Evolutionary conservation across 2,113 vertebrate genomes (phyloP).

Genomic region (Psittacara wagleri): DNA sequence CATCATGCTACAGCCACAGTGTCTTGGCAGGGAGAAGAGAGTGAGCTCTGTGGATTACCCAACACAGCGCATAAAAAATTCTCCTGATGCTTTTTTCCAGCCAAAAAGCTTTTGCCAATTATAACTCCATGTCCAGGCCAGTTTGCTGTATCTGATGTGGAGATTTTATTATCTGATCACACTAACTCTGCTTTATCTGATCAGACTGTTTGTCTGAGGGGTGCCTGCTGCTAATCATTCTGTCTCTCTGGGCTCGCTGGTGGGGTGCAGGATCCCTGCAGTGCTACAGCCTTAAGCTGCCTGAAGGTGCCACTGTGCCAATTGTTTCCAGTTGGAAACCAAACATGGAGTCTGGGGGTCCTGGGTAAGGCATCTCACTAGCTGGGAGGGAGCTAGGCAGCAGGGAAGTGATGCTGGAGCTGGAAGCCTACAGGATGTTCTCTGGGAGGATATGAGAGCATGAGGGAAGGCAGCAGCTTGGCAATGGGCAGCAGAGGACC

Average conservation of each 20-base stretch:
- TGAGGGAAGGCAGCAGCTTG: not conserved
- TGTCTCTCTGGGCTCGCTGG: not conserved
- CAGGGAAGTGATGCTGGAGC: not conserved
- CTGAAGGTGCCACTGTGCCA: not conserved
- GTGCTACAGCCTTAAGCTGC: not conserved
- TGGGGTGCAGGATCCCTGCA: not conserved
- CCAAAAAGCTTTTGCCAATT: not conserved
- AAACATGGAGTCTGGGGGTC: fast-evolving
- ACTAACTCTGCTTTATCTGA: not conserved
- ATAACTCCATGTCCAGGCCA: not conserved
- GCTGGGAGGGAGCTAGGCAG: not conserved
- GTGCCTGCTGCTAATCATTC: not conserved
- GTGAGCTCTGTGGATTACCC: not conserved
- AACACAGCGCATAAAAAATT: not conserved
- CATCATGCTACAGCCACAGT: not conserved
- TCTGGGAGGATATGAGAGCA: not conserved
- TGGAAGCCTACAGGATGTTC: not conserved
- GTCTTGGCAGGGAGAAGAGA: not conserved
- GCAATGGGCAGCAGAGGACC: not conserved
- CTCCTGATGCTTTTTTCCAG: not conserved
- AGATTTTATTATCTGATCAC: not conserved
- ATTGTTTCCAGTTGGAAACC: not conserved
- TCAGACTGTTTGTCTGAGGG: not conserved
- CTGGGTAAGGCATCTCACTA: not conserved
- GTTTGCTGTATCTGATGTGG: not conserved